Conservation (phyloP, 2,797 vertebrate genomes). For the Fundulus diaphanus region DNA sequence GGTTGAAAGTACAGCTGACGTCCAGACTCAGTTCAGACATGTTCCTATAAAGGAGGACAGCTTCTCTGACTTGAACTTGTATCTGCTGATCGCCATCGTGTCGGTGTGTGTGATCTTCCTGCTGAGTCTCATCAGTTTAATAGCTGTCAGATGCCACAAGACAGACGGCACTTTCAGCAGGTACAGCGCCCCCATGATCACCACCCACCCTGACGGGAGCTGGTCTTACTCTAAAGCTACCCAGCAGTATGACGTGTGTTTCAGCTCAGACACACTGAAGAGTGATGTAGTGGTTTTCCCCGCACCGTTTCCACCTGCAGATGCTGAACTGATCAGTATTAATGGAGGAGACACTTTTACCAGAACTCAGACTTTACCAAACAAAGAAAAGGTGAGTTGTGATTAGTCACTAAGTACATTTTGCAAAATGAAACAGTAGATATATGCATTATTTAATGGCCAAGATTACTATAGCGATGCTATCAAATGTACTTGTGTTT, state of each 20-base stretch:
- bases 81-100: no score
- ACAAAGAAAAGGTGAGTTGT: constrained; percentile 65
- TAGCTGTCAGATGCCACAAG: no score
- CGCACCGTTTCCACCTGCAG: constrained; percentile 49
- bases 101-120: no score
- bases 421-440: not conserved
- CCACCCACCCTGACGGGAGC: constrained; percentile 72
- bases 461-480: no score
- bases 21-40: constrained; percentile 50
- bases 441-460: not conserved
- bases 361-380: constrained; percentile 65
- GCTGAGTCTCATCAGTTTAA: no score
- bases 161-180: no score
- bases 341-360: constrained; percentile 65
- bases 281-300: constrained; percentile 71
- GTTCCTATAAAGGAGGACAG: no score
- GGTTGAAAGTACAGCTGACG: constrained; percentile 51
- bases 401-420: not conserved
- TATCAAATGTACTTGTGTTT: no score
- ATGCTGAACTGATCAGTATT: constrained; percentile 70
- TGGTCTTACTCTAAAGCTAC: constrained; percentile 75
- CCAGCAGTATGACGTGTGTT: constrained; percentile 79
- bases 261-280: constrained; percentile 77
- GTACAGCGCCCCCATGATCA: no score
- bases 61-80: no score